Evolutionary conservation across 2,113 vertebrate species (phyloP).

Genomic region (Gambusia affinis): DNA sequence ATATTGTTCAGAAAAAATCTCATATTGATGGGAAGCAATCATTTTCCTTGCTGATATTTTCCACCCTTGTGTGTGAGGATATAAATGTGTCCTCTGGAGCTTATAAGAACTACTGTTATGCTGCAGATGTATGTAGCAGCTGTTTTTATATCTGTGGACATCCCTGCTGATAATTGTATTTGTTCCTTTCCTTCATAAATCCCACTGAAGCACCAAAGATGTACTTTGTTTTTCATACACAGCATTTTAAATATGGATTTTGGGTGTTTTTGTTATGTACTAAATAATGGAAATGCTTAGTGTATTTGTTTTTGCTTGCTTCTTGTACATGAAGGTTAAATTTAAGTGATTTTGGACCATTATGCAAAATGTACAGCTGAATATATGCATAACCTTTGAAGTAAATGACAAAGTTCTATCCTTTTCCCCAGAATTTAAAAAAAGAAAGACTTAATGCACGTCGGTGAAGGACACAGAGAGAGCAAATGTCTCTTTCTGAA

Average conservation of each 20-base stretch:
- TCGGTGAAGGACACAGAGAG: neutral
- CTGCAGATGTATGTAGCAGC: too few relatives aligned
- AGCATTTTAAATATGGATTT: neutral
- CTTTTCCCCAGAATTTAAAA: neutral
- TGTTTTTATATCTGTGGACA: too few relatives aligned
- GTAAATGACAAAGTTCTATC: neutral
- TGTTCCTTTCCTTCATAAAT: too few relatives aligned
- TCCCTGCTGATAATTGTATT: too few relatives aligned
- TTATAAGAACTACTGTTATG: neutral
- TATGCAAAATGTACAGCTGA: neutral
- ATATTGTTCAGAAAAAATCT: neutral
- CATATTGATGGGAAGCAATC: neutral
- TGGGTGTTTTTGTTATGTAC: neutral
- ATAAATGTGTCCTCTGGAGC: neutral
- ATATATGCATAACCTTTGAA: neutral
- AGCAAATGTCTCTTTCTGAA: too few relatives aligned
- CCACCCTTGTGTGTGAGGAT: neutral
- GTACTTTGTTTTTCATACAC: too few relatives aligned
- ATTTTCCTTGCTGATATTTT: neutral
- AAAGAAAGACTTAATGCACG: neutral
- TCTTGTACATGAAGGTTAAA: neutral
- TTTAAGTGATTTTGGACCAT: neutral
- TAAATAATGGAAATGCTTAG: neutral
- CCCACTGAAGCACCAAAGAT: too few relatives aligned
- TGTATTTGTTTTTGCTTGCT: neutral